Evolutionary conservation across 2,888 invertebrate species (phyloP), one percentile per base, ranked within the genome.

Genomic region (Mythimna vitellina): DNA sequence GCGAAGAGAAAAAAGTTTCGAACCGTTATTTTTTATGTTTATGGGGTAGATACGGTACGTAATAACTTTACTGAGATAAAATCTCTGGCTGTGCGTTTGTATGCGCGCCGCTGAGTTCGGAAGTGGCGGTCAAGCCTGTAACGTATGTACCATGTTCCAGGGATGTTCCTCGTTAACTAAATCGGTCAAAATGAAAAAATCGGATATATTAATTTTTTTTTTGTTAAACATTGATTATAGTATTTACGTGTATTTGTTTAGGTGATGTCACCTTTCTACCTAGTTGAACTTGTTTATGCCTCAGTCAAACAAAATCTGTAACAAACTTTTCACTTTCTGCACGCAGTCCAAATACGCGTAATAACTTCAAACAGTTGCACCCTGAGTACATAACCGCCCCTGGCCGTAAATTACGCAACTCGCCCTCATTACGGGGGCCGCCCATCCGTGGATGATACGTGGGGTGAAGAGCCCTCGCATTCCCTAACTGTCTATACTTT

Each of bases 291-390:
- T 29, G 38, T 49, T 54, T 62, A 12, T 25, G 46, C n/a, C 29
- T 56, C 38, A 38, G 58, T 54, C 12, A n/a, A 69, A 57, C 60
- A 46, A 53, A 76, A 61, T 62, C 58, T 1, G 14, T 29, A 38
- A 62, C 38, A 70, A 53, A 80, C 57, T 74, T 58, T 68, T 75
- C 75, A 73, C 63, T 76, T 86, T 70, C 60, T 86, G 80, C 87
- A 89, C 84, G 84, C 88, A 87, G 84, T 89, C 86, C 91, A 93
- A 92, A 92, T 89, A 92, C 85, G 93, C 94, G 94, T 93, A 91
- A 94, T 91, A 92, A 94, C 93, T 95, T 96, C 96, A 95, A 96
- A 95, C 94, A 94, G 92, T 92, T 93, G 92, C 92, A 92, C 90
- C 90, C 86, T 85, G 88, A 85, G 92, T 89, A 92, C 91, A 88